Conservation (phyloP, 2,888 invertebrate genomes). For the Acanthosepion pharaonis region DNA sequence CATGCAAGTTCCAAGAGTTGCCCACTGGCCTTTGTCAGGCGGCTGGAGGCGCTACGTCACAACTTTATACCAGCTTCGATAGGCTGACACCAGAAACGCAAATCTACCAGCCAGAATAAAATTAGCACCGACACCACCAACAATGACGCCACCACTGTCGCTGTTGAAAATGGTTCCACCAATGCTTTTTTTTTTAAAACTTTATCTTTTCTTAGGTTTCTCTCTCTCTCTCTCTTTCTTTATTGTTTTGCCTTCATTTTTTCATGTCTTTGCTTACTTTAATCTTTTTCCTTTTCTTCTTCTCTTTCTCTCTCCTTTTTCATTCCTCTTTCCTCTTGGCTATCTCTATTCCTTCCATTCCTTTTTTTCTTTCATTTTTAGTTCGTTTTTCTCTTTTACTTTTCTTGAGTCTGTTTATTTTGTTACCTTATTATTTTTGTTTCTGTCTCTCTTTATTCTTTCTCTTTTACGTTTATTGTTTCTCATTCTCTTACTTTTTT, state of each 20-base stretch:
- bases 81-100: conserved; percentile 13
- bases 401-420: not conserved
- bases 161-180: not conserved
- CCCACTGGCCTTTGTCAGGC: conserved; percentile 40
- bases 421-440: not conserved
- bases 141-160: not conserved
- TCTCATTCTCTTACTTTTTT: not conserved
- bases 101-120: not conserved
- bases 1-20: conserved; percentile 36
- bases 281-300: not conserved
- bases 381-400: not conserved
- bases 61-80: not conserved
- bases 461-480: not conserved
- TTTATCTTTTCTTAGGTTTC: not conserved
- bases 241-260: not conserved
- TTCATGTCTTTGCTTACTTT: not conserved
- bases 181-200: not conserved
- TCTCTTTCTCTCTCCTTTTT: not conserved
- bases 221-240: no score
- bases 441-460: not conserved
- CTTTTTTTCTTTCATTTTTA: not conserved
- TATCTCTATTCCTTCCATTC: not conserved
- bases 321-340: not conserved
- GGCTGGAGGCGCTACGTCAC: conserved; percentile 37
- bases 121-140: not conserved